Evolutionary conservation across 2,888 invertebrate species (phyloP).

Genomic region (Lithophane leautieri): DNA sequence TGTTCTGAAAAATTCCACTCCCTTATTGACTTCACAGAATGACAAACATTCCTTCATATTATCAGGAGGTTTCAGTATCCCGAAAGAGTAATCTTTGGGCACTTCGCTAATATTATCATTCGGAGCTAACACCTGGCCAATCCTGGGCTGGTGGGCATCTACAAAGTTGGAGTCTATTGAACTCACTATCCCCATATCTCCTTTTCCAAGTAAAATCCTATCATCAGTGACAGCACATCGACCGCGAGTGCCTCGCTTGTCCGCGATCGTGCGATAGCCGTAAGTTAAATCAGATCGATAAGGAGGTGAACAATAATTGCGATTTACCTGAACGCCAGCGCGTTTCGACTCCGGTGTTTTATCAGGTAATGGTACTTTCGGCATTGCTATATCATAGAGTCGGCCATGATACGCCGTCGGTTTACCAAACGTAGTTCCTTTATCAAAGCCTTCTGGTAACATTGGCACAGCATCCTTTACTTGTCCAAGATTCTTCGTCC

Average conservation of each 20-base stretch:
- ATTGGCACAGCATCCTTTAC: slow-evolving; percentile 80
- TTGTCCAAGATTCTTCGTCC: slow-evolving; percentile 79
- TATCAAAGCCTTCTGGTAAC: slow-evolving; percentile 83
- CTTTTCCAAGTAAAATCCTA: slow-evolving; percentile 78
- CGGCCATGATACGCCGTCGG: slow-evolving; percentile 73
- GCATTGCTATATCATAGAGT: slow-evolving; percentile 84
- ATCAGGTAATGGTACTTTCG: slow-evolving; percentile 78
- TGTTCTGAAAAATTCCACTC: slow-evolving; percentile 80
- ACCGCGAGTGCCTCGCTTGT: slow-evolving; percentile 87
- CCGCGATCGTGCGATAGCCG: slow-evolving; percentile 83
- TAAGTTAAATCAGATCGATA: slow-evolving; percentile 84
- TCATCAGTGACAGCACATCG: slow-evolving; percentile 85
- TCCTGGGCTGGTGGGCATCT: slow-evolving; percentile 75
- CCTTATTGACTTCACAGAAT: slow-evolving; percentile 78
- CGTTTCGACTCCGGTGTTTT: slow-evolving; percentile 75
- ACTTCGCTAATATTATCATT: slow-evolving; percentile 86
- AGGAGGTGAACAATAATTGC: slow-evolving; percentile 82
- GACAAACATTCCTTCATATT: slow-evolving; percentile 86
- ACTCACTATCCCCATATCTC: slow-evolving; percentile 77
- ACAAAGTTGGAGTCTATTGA: slow-evolving; percentile 83
- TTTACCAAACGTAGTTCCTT: slow-evolving; percentile 80
- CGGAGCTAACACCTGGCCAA: slow-evolving; percentile 85
- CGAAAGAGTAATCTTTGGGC: slow-evolving; percentile 86
- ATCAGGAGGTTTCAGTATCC: slow-evolving; percentile 82
- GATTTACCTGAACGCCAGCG: slow-evolving; percentile 74